Percentiles rank a stretch among this genome's conserved stretches.
phyloP scores from a whole-genome alignment of 2,888 invertebrate genomes.

The Mechanitis messenoides region DNA sequence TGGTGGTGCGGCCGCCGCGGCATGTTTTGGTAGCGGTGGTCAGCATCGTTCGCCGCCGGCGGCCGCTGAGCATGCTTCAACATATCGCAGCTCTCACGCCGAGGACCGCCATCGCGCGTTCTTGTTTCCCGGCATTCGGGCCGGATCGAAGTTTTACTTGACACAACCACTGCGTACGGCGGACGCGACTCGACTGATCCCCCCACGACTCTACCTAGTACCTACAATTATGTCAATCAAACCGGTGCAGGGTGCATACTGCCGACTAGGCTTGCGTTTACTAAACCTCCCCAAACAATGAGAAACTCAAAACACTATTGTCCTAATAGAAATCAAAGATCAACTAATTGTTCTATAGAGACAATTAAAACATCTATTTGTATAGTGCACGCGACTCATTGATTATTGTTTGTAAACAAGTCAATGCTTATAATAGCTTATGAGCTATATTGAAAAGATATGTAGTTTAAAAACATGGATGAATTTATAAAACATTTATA shows the following conservation, averaged over 20 bases:
- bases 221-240: slow-evolving; percentile 65
- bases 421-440: background rate
- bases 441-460: background rate
- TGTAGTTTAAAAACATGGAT: background rate
- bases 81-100: slow-evolving; percentile 75
- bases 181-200: slow-evolving; percentile 53
- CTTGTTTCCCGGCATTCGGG: slow-evolving; percentile 62
- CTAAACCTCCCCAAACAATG: slow-evolving; percentile 44
- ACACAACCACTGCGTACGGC: slow-evolving; percentile 47
- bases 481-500: background rate
- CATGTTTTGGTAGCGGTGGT: slow-evolving; percentile 75
- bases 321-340: slow-evolving; percentile 20
- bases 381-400: slow-evolving; percentile 13
- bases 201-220: slow-evolving; percentile 45
- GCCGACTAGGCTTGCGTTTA: slow-evolving; percentile 27
- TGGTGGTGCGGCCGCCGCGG: slow-evolving; percentile 78
- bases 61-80: slow-evolving; percentile 83
- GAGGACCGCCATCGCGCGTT: slow-evolving; percentile 65
- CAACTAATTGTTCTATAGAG: slow-evolving; percentile 15
- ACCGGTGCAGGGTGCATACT: slow-evolving; percentile 45
- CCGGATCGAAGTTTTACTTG: slow-evolving; percentile 38
- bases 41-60: slow-evolving; percentile 73
- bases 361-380: slow-evolving; percentile 18
- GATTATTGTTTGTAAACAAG: slow-evolving; percentile 18
- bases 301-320: slow-evolving; percentile 38